Evolutionary conservation across 2,888 invertebrate species (phyloP).

Genomic region (Endomychus coccineus): DNA sequence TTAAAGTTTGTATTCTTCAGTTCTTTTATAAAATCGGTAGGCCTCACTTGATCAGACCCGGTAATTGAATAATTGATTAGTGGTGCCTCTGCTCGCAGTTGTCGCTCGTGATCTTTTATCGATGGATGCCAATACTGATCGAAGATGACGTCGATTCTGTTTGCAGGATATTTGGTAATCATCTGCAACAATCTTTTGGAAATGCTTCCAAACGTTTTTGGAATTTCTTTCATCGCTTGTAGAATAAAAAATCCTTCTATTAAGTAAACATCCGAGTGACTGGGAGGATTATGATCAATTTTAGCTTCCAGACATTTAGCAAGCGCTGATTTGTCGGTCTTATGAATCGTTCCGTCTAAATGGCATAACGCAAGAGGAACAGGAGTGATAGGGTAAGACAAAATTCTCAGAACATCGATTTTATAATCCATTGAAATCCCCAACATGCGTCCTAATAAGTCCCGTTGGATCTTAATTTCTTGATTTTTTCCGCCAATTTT

Average conservation of each 20-base stretch:
- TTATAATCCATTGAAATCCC: conserved; percentile 19
- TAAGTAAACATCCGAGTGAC: conserved; percentile 18
- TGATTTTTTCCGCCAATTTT: conserved; percentile 25
- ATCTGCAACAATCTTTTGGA: conserved; percentile 22
- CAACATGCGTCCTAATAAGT: conserved; percentile 30
- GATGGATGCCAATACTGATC: conserved; percentile 18
- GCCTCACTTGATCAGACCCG: conserved; percentile 16
- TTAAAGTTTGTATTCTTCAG: conserved; percentile 23
- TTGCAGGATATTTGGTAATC: conserved; percentile 6
- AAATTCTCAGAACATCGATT: conserved; percentile 19
- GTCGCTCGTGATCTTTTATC: conserved; percentile 22
- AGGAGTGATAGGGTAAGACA: conserved; percentile 20
- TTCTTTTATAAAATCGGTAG: conserved; percentile 22
- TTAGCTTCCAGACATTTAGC: conserved; percentile 20
- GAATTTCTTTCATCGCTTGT: conserved; percentile 24
- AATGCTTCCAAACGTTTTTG: conserved; percentile 21
- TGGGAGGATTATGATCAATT: conserved; percentile 14
- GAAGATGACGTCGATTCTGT: conserved; percentile 13
- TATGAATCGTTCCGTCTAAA: conserved; percentile 25
- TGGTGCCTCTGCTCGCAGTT: conserved; percentile 14
- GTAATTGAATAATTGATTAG: too few species aligned
- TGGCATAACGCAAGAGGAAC: conserved; percentile 27
- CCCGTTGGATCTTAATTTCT: conserved; percentile 26
- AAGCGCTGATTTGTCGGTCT: conserved; percentile 28
- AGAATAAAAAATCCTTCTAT: conserved; percentile 28